A percentile compares a stretch with the other conserved stretches of the same genome.
phyloP scores from a whole-genome alignment of 2,888 invertebrate genomes.

The Diachrysia chrysitis region DNA sequence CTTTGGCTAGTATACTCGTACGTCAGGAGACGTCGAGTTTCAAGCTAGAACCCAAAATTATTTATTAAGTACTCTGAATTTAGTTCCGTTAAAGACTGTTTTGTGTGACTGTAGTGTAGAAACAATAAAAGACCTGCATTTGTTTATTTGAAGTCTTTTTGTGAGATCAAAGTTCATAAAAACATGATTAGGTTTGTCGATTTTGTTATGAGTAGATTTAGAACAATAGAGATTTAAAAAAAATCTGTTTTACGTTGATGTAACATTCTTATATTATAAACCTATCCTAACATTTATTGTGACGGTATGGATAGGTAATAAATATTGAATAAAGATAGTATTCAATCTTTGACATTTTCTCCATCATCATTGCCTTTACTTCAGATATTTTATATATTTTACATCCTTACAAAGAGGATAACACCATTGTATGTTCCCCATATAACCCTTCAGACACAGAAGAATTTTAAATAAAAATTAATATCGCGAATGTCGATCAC shows the following conservation, averaged over 20 bases:
- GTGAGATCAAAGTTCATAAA: no score
- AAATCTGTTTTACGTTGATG: no score
- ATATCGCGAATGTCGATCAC: slow-evolving; percentile 49
- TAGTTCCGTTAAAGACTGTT: background rate
- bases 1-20: background rate
- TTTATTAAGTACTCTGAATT: background rate
- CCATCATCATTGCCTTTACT: no score
- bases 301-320: no score
- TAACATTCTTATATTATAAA: no score
- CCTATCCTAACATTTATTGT: no score
- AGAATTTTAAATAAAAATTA: slow-evolving; percentile 41
- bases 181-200: no score
- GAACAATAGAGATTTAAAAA: no score
- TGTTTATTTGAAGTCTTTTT: background rate
- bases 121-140: background rate
- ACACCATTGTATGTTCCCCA: slow-evolving; percentile 8
- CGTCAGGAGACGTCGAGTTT: background rate
- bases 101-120: background rate
- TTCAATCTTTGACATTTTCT: no score
- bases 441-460: slow-evolving; percentile 25
- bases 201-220: no score
- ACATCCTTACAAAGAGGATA: background rate
- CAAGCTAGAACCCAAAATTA: background rate
- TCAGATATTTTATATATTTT: no score
- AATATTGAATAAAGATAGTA: no score